Base-by-base conservation (phyloP, 2,797 vertebrate species). In the Silurus aristotelis region DNA sequence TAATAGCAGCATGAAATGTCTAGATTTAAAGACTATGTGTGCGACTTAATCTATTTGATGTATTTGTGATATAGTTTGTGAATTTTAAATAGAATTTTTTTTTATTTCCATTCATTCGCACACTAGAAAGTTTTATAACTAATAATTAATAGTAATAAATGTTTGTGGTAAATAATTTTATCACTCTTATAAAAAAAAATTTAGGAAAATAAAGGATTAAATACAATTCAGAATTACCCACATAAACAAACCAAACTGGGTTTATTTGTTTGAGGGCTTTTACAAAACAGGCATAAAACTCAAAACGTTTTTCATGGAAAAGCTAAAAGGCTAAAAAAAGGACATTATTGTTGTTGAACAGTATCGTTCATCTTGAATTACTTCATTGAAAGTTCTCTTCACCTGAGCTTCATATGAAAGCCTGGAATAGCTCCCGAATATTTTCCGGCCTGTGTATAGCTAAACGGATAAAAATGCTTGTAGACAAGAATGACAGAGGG, bases 361-460 rank as follows among this genome's bases (percentile, higher is more conserved):
- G 38, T 38, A 2, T 31, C 3, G 7, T 79, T 63, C 58, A 63
- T 46, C 31, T 63, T 6, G 46, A 64, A 64, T 80, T 46, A 64
- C 60, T 64, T 64, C 77, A 64, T 25, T 46, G 13, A 48, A 7
- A 63, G 71, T 56, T 68, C 13, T 46, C 8, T 8, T 8, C 72
- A 86, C 63, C 55, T 61, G 75, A 58, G 75, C 27, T 60, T 58
- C 75, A 38, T 12, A 31, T 20, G 31, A 80, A 73, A 27, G 58
- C 84, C 48, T 82, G 61, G 25, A 76, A 66, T 55, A 48, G 55
- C 56, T 43, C 1, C 9, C 17, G 10, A 86, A 82, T 77, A 75
- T 60, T 86, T 66, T 81, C 43, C 67, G 25, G 27, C 2, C 27
- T 67, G 58, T 48, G 58, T 55, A 81, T 85, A 68, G 25, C 19